phyloP scores from a whole-genome alignment of 1,140 invertebrate species.

The Daktulosphaira vitifoliae region DNA sequence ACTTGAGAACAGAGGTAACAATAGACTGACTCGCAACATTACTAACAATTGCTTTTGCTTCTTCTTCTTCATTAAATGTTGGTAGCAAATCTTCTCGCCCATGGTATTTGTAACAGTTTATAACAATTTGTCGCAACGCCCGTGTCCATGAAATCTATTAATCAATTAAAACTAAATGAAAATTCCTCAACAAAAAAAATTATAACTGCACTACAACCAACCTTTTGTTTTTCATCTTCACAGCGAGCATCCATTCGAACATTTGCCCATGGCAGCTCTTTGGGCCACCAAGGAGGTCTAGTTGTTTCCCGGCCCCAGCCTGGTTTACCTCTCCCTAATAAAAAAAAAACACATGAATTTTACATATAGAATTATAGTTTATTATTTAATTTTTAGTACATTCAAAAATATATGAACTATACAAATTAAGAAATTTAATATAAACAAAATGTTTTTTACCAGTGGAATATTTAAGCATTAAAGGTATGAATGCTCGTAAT shows the following conservation, averaged over 20 bases:
- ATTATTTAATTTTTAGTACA: no score
- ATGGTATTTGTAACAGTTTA: conserved; percentile 98
- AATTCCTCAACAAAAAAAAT: conserved; percentile 1
- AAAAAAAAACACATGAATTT: no score
- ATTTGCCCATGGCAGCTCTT: conserved; percentile 94
- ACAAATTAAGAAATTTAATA: no score
- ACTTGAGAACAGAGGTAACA: conserved; percentile 28
- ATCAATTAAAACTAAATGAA: conserved; percentile 20
- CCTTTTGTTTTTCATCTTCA: conserved; percentile 93
- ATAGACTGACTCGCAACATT: conserved; percentile 30
- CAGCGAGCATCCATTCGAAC: conserved; percentile 92
- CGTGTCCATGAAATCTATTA: conserved; percentile 94
- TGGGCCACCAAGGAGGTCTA: conserved; percentile 93
- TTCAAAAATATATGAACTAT: no score
- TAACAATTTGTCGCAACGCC: conserved; percentile 92
- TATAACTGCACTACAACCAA: neutral
- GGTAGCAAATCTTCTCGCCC: conserved; percentile 90
- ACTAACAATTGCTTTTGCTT: conserved; percentile 47
- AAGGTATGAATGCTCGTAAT: conserved; percentile 88
- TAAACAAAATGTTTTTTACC: conserved; percentile 43
- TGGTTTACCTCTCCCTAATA: conserved; percentile 79
- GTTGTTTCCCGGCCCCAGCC: conserved; percentile 95
- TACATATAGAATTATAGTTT: no score
- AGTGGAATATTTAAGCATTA: conserved; percentile 97
- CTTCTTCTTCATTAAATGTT: conserved; percentile 85